These are phyloP conservation scores for Phymorhynchus buccinoides DNA, from an alignment of 1,140 invertebrate species.

Conservation along the genomic window DNA sequence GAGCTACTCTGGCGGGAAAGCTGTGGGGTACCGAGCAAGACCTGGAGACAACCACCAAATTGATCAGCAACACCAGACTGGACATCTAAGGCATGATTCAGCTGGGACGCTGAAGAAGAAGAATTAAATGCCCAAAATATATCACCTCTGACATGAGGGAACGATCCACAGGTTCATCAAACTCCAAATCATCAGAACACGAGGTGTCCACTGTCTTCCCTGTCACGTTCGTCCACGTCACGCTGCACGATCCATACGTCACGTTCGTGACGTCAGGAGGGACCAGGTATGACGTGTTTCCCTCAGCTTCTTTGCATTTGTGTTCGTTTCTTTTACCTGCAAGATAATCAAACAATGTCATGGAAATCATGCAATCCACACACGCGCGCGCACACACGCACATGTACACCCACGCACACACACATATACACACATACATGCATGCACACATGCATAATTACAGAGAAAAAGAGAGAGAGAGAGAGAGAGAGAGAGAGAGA, in stretches of 20 bases:
- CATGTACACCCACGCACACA: no score
- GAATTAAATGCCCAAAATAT: background rate
- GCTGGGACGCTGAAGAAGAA: no score
- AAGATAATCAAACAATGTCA: background rate
- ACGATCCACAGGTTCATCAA: constrained; percentile 17
- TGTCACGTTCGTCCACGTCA: constrained; percentile 24
- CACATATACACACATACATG: no score
- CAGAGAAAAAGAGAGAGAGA: no score
- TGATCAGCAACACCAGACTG: no score
- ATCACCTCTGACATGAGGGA: constrained; percentile 29
- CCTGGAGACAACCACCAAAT: no score
- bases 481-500: no score
- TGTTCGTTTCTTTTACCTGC: constrained; percentile 19
- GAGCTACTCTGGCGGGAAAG: no score
- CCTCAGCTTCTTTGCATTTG: constrained; percentile 11
- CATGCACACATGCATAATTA: no score
- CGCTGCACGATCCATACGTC: constrained; percentile 23
- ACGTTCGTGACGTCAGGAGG: background rate
- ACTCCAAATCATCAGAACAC: constrained; percentile 19
- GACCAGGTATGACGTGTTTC: background rate
- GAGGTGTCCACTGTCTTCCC: background rate
- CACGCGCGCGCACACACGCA: no score
- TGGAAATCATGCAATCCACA: background rate
- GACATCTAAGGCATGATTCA: no score
- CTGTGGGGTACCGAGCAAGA: no score